phyloP scores from a whole-genome alignment of 2,888 invertebrate species.

The Chrysolina oricalcia region DNA sequence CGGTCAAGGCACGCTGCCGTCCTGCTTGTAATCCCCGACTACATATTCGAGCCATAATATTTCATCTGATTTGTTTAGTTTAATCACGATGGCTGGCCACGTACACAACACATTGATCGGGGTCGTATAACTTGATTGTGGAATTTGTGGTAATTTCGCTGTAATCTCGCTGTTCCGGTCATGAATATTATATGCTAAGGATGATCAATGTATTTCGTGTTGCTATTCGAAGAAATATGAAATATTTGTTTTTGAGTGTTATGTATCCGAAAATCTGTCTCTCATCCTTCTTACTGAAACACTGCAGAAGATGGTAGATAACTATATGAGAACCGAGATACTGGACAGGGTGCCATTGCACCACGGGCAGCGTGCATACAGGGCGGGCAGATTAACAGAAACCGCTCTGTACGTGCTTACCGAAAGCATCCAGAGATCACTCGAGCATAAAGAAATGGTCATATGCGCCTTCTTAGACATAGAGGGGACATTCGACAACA shows the following conservation, averaged over 20 bases:
- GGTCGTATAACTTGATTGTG: not conserved
- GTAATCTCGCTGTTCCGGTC: not conserved
- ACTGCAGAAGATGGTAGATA: no score
- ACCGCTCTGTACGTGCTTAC: no score
- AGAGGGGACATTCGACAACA: no score
- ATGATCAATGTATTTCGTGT: not conserved
- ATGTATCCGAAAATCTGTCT: no score
- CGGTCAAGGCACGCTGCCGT: not conserved
- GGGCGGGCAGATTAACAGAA: no score
- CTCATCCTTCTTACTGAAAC: no score
- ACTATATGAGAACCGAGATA: no score
- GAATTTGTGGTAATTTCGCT: conserved; percentile 1
- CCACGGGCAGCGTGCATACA: no score
- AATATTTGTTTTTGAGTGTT: not conserved
- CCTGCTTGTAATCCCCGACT: not conserved
- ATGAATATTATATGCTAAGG: not conserved
- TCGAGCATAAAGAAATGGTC: no score
- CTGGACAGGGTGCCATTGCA: no score
- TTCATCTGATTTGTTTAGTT: conserved; percentile 17
- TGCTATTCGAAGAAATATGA: not conserved
- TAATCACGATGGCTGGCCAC: conserved; percentile 6
- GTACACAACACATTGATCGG: not conserved
- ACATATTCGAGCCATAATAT: conserved; percentile 2
- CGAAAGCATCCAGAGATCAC: no score
- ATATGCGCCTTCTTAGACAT: no score